Evolutionary conservation across 1,140 invertebrate genomes (phyloP), one percentile per base, ranked within the genome.

Genomic region (Metaphire vulgaris): DNA sequence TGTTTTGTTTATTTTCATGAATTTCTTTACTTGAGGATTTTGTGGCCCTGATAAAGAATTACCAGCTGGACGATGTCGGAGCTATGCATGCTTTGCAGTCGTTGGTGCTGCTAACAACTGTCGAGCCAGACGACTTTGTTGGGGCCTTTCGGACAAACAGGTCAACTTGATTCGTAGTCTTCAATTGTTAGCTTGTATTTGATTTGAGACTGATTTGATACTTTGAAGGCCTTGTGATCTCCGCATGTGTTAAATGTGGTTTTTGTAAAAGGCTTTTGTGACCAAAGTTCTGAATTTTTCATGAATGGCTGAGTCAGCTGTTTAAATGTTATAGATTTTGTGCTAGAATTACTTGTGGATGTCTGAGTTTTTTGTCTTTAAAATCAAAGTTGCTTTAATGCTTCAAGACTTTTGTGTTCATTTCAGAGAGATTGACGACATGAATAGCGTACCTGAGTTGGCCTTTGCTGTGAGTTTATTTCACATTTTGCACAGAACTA

Each of bases 21-120:
- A n/a, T n/a, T n/a, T n/a, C 28, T 75, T 31, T 74, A 21, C 76
- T 77, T 0, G 67, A 83, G 82, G 87, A 88, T 72, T 80, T 89
- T 16, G 82, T 89, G 1, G 78, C 77, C 12, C 83, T 89, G 72
- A 77, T 89, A 0, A 82, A 87, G 41, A 83, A 81, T 1, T 89
- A 88, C 77, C 85, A 86, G 21, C 81, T 90, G 29, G 86, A 87
- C 67, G 72, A 85, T 2, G 84, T 87, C 1, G 88, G 86, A 0
- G 79, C 89, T 26, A 85, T 89, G 56, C 80, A 87, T 72, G 87
- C 87, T 1, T 80, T 90, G 16, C 82, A 85, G 76, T 81, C 82
- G 29, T 76, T 91, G n/a, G 79, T 88, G 0, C 84, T 87, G 65
- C 78, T 90, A 0, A 88, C 88, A 0, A 85, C 84, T 74, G 78